These are phyloP conservation scores for Dolichallabes microphthalmus DNA, from an alignment of 2,113 vertebrate genomes.

Conservation along the genomic window DNA sequence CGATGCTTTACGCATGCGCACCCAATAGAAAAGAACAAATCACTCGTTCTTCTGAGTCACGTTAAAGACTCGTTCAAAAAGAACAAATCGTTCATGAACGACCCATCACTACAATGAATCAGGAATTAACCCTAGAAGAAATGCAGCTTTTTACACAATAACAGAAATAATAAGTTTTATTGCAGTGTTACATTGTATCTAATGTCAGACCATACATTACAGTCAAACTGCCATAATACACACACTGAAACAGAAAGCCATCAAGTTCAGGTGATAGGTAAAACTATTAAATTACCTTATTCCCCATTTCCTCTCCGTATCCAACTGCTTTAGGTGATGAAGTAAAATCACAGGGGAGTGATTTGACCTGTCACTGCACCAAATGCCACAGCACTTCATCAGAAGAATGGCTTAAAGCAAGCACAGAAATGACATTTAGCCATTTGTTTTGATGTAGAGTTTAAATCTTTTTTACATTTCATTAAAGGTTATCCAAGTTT, in stretches of 20 bases:
- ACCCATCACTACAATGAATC: not conserved
- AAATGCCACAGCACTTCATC: constrained; percentile 7
- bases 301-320: not conserved
- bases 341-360: not conserved
- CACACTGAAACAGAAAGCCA: not conserved
- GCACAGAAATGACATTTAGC: constrained; percentile 10
- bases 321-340: not conserved
- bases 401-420: not conserved
- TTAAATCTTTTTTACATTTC: not conserved
- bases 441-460: not conserved
- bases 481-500: not conserved
- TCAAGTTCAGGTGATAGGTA: not conserved
- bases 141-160: not conserved
- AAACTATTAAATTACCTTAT: not conserved
- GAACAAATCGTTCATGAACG: too few relatives aligned
- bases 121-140: not conserved
- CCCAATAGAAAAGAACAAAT: too few relatives aligned
- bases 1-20: too few relatives aligned
- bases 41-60: too few relatives aligned
- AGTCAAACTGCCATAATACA: not conserved
- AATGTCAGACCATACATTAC: not conserved
- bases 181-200: not conserved
- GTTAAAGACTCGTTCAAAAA: too few relatives aligned
- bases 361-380: constrained; percentile 10
- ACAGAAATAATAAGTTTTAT: not conserved